Conservation (phyloP, 2,797 vertebrate species). For the Coranthus polyacanthus region DNA sequence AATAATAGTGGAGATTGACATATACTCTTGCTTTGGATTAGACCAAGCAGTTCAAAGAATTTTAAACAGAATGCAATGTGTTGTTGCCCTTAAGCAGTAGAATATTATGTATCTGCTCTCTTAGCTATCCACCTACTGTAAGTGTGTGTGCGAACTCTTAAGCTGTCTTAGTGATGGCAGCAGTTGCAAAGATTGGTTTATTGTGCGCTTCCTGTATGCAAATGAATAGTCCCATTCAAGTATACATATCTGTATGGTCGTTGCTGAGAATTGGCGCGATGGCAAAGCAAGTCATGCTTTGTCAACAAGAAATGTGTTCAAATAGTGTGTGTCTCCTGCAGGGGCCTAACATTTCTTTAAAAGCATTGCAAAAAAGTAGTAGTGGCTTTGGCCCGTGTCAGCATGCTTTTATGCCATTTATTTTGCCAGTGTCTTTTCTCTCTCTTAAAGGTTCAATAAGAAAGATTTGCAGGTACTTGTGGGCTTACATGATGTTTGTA, state of each 20-base stretch:
- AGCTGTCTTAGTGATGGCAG: constrained; percentile 68
- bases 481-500: no score
- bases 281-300: constrained; percentile 41
- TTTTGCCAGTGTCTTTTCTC: background rate
- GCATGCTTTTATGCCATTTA: background rate
- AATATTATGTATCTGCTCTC: constrained; percentile 61
- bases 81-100: constrained; percentile 64
- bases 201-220: constrained; percentile 51
- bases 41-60: constrained; percentile 73
- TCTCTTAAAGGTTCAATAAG: no score
- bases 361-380: constrained; percentile 17
- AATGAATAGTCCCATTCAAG: constrained; percentile 44
- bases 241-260: constrained; percentile 2
- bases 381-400: background rate
- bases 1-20: constrained; percentile 78
- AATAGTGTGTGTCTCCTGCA: background rate
- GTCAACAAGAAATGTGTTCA: constrained; percentile 5
- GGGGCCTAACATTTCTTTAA: background rate
- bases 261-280: constrained; percentile 38
- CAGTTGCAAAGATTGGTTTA: constrained; percentile 51
- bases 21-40: constrained; percentile 71
- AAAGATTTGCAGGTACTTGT: background rate
- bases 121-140: constrained; percentile 65
- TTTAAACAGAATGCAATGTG: constrained; percentile 57
- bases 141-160: constrained; percentile 63